phyloP scores from a whole-genome alignment of 2,888 invertebrate species.

The Ommatoiulus sabulosus region DNA sequence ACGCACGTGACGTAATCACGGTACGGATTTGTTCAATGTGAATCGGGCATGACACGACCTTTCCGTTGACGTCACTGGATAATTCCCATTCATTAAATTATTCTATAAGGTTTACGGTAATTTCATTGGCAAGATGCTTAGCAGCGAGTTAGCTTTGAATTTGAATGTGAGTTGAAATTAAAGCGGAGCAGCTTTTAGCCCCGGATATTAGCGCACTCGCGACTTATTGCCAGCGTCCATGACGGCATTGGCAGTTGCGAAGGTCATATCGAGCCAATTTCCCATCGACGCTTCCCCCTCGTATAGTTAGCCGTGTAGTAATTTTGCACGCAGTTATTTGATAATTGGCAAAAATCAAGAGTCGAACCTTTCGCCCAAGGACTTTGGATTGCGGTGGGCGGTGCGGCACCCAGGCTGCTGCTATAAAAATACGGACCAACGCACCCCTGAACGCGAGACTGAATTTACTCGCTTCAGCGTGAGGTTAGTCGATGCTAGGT shows the following conservation, averaged over 20 bases:
- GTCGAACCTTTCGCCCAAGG: conserved; percentile 26
- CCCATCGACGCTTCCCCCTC: no score
- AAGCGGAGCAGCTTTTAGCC: neutral
- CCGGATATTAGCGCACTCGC: neutral
- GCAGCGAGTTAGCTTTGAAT: neutral
- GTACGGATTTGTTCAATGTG: no score
- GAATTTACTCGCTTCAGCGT: neutral
- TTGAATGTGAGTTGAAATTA: no score
- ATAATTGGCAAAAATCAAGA: conserved; percentile 32
- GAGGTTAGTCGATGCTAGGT: neutral
- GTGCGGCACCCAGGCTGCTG: neutral
- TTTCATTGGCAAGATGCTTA: neutral
- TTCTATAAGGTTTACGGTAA: neutral
- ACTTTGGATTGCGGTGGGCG: neutral
- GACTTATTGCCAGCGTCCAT: neutral
- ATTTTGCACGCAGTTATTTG: conserved; percentile 5
- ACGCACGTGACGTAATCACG: no score
- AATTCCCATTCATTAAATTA: neutral
- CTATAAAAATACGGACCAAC: conserved; percentile 14
- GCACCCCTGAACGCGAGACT: neutral
- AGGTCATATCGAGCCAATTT: neutral
- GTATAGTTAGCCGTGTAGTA: neutral
- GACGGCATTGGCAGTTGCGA: neutral
- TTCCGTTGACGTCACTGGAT: neutral
- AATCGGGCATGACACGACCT: no score